Evolutionary conservation across 2,797 vertebrate genomes (phyloP), one percentile per base, ranked within the genome.

Genomic region (Pseudomugil gertrudae): DNA sequence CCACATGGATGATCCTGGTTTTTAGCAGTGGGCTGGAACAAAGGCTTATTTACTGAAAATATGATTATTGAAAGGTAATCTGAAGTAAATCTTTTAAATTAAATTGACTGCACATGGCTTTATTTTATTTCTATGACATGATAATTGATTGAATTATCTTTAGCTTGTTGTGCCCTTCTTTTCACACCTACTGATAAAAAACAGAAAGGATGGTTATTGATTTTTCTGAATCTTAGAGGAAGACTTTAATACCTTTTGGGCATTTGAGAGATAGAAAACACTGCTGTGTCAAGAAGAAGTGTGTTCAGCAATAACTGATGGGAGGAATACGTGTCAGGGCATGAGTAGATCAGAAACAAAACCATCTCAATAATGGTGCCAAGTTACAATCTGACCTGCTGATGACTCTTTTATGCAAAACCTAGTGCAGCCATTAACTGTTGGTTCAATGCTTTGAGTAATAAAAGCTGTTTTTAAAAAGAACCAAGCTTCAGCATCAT

Each of bases 291-390:
- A 53, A 47, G 30, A 33, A 36, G 51, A 63, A 79, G 36, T 24
- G 50, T 69, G 67, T 38, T 82, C 33, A 32, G 48, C 45, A 58
- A 23, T 75, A 78, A 77, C 48, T 78, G 66, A 84, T 81, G 69
- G 58, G 17, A 47, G 66, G 72, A 75, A 81, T 84, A 84, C 83
- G 78, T 72, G 76, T 79, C 83, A 76, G 55, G 57, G 11, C 3
- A 15, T 10, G 47, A 57, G 57, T 45, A 65, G 72, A 88, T 84
- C 77, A 79, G 53, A 78, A 62, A 76, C 64, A 88, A 70, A 86
- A 76, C 64, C 57, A 76, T 59, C 69, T 64, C 74, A 78, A 63
- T 76, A 82, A 81, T 79, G 80, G 67, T 30, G 69, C 60, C 1
- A 36, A 66, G 66, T 75, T 80, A 75, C 66, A 85, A 80, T 85